Evolutionary conservation across 2,113 vertebrate species (phyloP).

Genomic region (Ailuropoda melanoleuca): DNA sequence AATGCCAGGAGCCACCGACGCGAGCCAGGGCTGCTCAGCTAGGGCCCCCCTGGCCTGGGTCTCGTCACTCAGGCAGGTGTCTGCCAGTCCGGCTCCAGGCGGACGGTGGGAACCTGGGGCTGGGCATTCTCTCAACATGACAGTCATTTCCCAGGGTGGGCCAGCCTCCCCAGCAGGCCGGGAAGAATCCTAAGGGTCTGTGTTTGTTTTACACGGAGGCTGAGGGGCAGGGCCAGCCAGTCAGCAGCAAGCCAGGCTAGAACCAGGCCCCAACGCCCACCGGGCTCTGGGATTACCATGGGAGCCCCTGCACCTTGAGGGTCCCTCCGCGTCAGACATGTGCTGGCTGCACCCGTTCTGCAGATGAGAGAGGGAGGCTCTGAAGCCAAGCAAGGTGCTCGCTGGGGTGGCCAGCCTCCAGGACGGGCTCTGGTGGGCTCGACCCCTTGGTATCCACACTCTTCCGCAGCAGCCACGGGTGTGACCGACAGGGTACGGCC

Average conservation of each 20-base stretch:
- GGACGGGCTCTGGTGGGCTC: neutral
- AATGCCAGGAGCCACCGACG: neutral
- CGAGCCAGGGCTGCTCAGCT: neutral
- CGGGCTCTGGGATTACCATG: neutral
- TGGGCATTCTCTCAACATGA: neutral
- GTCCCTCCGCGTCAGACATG: neutral
- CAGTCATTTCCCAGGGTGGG: neutral
- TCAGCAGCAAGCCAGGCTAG: neutral
- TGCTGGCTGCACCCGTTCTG: neutral
- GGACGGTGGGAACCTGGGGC: accelerated
- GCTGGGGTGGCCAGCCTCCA: neutral
- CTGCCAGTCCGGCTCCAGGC: neutral
- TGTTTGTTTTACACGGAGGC: neutral
- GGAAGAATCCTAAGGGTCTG: neutral
- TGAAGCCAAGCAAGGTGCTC: neutral
- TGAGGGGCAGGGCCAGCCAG: no score
- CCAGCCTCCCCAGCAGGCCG: neutral
- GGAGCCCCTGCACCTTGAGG: neutral
- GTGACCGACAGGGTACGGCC: neutral
- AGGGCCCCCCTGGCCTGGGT: neutral
- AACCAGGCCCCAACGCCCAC: neutral
- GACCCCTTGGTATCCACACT: neutral
- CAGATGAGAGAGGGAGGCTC: neutral
- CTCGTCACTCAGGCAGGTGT: accelerated
- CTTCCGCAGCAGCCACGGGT: accelerated